Conservation (phyloP, 1,140 invertebrate species). For the Philotrypesis tridentata region DNA sequence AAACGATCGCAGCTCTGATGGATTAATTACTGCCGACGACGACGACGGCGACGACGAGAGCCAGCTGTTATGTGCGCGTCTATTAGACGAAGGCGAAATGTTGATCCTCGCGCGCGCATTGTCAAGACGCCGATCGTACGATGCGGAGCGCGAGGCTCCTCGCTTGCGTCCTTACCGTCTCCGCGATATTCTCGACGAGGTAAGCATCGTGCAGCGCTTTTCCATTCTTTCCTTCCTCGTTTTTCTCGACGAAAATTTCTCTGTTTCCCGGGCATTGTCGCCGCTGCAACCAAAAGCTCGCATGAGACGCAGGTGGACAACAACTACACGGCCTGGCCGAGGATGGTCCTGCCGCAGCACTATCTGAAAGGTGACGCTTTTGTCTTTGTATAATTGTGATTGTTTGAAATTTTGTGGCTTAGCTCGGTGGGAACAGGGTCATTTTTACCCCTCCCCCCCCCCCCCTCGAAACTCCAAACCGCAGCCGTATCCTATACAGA, state of each 20-base stretch:
- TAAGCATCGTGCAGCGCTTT: background rate
- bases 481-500: too few species aligned
- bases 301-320: constrained; percentile 1
- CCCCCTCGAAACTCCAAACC: too few species aligned
- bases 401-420: too few species aligned
- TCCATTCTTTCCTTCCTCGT: background rate
- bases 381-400: too few species aligned
- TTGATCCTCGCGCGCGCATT: constrained; percentile 25
- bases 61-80: constrained; percentile 9
- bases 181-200: constrained; percentile 24
- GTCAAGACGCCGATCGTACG: constrained; percentile 46
- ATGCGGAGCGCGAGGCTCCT: constrained; percentile 61
- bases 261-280: background rate
- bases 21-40: constrained; percentile 54
- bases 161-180: constrained; percentile 48
- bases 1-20: constrained; percentile 55
- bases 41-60: background rate
- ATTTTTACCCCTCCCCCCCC: too few species aligned
- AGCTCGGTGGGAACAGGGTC: too few species aligned
- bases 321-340: constrained; percentile 78
- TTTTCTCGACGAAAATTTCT: background rate
- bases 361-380: constrained; percentile 80
- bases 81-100: background rate
- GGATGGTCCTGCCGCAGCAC: constrained; percentile 79
- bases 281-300: background rate